Evolutionary conservation across 1,140 invertebrate genomes (phyloP).

Genomic region (Ridgeia piscesae): DNA sequence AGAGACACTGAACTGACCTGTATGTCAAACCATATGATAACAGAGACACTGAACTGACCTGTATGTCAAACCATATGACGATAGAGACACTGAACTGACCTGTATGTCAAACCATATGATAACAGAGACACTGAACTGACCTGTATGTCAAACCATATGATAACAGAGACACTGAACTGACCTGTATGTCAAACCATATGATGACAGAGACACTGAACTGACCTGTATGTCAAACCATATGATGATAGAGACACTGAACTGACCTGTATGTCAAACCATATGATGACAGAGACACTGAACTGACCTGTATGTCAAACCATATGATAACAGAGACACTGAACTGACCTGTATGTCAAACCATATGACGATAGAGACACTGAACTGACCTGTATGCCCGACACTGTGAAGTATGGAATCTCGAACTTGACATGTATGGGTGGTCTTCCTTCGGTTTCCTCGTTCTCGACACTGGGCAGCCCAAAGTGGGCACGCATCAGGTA

Average conservation of each 20-base stretch:
- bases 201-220: too few species aligned
- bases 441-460: conserved; percentile 92
- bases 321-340: too few species aligned
- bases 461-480: conserved; percentile 94
- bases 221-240: too few species aligned
- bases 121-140: neutral
- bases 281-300: neutral
- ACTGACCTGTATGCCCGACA: conserved; percentile 96
- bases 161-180: neutral
- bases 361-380: neutral
- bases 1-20: too few species aligned
- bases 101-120: too few species aligned
- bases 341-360: neutral
- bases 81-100: neutral
- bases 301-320: too few species aligned
- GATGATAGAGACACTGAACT: neutral
- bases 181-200: too few species aligned
- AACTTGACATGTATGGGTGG: conserved; percentile 99
- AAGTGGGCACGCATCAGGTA: conserved; percentile 99
- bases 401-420: conserved; percentile 99
- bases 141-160: neutral
- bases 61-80: too few species aligned
- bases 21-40: too few species aligned
- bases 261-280: neutral
- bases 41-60: too few species aligned